Conservation (phyloP, 2,888 invertebrate genomes). For the Lycia hirtaria region DNA sequence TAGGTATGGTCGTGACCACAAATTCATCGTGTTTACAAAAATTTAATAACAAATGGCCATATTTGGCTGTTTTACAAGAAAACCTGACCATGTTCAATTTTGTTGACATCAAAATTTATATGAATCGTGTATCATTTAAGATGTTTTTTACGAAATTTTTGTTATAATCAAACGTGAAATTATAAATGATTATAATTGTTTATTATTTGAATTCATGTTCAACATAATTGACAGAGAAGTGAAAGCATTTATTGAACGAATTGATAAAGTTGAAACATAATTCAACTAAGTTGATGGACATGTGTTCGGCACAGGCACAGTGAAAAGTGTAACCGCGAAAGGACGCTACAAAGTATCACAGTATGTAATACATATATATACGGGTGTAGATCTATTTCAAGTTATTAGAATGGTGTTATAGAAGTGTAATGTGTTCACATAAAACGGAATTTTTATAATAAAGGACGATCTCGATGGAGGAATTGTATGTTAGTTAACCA, state of each 20-base stretch:
- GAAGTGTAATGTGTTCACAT: conserved; percentile 79
- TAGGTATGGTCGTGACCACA: background rate
- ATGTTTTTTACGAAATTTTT: background rate
- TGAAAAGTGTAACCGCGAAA: conserved; percentile 24
- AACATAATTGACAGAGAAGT: background rate
- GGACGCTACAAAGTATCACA: conserved; percentile 50
- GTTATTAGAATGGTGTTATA: conserved; percentile 72
- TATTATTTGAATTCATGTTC: background rate
- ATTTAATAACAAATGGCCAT: background rate
- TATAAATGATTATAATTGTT: background rate
- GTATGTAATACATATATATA: conserved; percentile 74
- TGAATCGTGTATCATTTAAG: background rate
- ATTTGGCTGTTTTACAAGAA: background rate
- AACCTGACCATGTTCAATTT: background rate
- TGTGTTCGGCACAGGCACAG: conserved; percentile 11
- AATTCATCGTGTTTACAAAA: background rate
- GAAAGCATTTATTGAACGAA: background rate
- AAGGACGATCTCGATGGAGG: conserved; percentile 69
- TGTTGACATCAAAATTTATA: background rate
- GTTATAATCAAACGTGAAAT: background rate
- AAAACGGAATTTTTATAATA: conserved; percentile 63
- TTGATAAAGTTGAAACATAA: background rate
- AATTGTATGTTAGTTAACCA: conserved; percentile 72
- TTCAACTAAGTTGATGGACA: conserved; percentile 2
- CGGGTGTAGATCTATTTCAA: conserved; percentile 82